Conservation (phyloP, 2,888 invertebrate genomes). For the Xestobium rufovillosum region DNA sequence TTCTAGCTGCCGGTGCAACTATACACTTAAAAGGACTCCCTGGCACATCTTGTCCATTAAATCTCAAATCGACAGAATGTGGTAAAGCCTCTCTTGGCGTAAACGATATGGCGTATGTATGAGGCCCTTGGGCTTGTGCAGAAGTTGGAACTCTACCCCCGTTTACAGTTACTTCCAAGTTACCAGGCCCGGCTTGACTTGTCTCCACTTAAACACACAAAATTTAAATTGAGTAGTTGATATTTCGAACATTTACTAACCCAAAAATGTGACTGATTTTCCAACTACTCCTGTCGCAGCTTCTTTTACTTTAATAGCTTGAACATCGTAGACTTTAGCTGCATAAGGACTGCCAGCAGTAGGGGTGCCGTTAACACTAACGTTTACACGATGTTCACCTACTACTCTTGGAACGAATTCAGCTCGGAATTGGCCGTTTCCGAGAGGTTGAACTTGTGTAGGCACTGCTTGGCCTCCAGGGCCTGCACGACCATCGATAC, state of each 20-base stretch:
- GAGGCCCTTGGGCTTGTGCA: conserved; percentile 93
- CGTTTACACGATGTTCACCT: conserved; percentile 85
- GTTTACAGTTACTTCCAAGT: conserved; percentile 96
- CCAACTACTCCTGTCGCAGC: conserved; percentile 81
- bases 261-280: conserved; percentile 84
- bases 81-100: conserved; percentile 85
- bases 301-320: conserved; percentile 89
- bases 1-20: conserved; percentile 75
- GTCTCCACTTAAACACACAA: conserved; percentile 80
- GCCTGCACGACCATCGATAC: too few relatives aligned
- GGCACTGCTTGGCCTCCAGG: conserved; percentile 88
- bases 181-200: conserved; percentile 96
- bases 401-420: conserved; percentile 88
- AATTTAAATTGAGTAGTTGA: too few relatives aligned
- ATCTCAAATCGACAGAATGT: conserved; percentile 90
- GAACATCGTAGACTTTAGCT: conserved; percentile 91
- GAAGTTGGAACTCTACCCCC: conserved; percentile 95
- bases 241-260: too few relatives aligned
- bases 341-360: conserved; percentile 91
- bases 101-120: conserved; percentile 94
- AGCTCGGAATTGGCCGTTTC: conserved; percentile 75
- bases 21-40: conserved; percentile 79
- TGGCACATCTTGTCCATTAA: conserved; percentile 93
- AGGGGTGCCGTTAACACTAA: conserved; percentile 72
- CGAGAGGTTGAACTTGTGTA: conserved; percentile 79